Conservation (phyloP, 1,140 invertebrate genomes). For the Drosophila bocqueti region DNA sequence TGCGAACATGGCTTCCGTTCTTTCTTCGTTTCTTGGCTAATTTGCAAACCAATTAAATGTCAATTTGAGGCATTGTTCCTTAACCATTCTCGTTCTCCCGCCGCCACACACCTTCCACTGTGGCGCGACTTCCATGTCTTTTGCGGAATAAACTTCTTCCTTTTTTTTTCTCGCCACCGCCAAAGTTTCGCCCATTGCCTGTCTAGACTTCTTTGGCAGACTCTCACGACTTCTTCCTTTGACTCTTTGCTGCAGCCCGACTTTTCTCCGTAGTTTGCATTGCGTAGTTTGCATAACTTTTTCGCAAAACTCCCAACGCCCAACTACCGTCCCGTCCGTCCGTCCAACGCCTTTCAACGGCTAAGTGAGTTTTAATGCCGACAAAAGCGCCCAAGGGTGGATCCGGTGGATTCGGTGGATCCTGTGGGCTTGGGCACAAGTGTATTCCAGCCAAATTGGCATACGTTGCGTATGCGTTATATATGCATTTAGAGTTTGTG, state of each 20-base stretch:
- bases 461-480: conserved; percentile 67
- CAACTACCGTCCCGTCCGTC: neutral
- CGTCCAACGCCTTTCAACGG: conserved; percentile 15
- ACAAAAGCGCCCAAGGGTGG: conserved; percentile 38
- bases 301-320: conserved; percentile 16
- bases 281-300: conserved; percentile 81
- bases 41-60: conserved; percentile 85
- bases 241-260: conserved; percentile 35
- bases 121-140: neutral
- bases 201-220: conserved; percentile 55
- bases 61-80: conserved; percentile 81
- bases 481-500: conserved; percentile 31
- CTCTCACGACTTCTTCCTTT: conserved; percentile 53
- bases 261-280: conserved; percentile 66
- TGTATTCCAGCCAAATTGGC: conserved; percentile 21
- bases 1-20: conserved; percentile 34
- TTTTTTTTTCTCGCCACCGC: conserved; percentile 51
- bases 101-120: neutral
- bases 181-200: conserved; percentile 70
- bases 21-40: conserved; percentile 59
- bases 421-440: conserved; percentile 6
- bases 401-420: conserved; percentile 9
- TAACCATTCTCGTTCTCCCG: conserved; percentile 1
- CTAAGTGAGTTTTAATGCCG: conserved; percentile 79
- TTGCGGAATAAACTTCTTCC: conserved; percentile 25